Conservation (phyloP, 2,113 vertebrate genomes). For the Cyanocitta stelleri region DNA sequence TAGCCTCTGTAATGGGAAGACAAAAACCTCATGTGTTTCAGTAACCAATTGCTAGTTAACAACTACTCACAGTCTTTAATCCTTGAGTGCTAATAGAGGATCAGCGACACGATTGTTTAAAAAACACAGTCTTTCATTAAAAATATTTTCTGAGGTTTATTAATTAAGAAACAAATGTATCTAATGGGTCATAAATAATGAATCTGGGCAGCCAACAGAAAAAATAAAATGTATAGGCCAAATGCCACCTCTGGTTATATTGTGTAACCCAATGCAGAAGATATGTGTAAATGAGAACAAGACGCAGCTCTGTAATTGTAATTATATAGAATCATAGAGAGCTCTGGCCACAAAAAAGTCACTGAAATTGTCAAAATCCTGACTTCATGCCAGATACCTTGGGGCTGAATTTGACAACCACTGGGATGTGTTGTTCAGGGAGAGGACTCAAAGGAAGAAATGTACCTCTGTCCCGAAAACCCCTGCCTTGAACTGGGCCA, state of each 20-base stretch:
- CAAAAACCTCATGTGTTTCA: conserved; percentile 20
- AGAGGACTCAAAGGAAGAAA: background rate
- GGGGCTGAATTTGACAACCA: background rate
- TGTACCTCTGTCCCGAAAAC: conserved; percentile 3
- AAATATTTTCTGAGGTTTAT: conserved; percentile 9
- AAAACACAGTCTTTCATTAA: background rate
- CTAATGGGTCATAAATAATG: background rate
- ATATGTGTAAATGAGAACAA: conserved; percentile 45
- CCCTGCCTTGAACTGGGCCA: background rate
- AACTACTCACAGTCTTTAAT: conserved; percentile 24
- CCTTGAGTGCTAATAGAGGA: background rate
- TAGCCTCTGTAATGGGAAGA: conserved; percentile 33
- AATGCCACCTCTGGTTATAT: conserved; percentile 21
- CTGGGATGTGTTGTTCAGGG: background rate
- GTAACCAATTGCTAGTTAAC: conserved; percentile 34
- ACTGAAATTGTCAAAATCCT: background rate
- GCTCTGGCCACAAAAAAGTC: conserved; percentile 27
- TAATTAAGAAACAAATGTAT: conserved; percentile 20
- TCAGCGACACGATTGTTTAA: background rate
- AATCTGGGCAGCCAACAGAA: background rate
- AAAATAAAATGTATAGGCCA: conserved; percentile 2
- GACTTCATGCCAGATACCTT: conserved; percentile 1
- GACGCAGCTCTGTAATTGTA: background rate
- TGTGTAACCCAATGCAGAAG: conserved; percentile 4
- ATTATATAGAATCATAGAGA: conserved; percentile 12